Evolutionary conservation across 1,140 invertebrate species (phyloP).

Genomic region (Anagrus nilaparvatae): DNA sequence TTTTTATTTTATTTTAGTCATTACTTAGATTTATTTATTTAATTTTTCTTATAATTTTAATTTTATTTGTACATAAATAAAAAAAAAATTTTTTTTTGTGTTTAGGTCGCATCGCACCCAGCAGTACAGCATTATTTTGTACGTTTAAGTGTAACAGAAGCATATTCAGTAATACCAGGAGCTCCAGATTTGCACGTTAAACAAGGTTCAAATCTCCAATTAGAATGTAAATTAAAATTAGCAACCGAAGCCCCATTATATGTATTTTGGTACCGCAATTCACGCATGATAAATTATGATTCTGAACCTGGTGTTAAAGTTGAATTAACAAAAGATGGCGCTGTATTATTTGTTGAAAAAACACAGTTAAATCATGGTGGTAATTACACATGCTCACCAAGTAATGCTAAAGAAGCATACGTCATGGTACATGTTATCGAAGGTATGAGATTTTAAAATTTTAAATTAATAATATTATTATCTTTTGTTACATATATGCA

Average conservation of each 20-base stretch:
- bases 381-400: constrained; percentile 60
- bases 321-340: constrained; percentile 39
- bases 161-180: constrained; percentile 62
- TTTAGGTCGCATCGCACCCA: constrained; percentile 35
- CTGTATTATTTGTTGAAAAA: constrained; percentile 46
- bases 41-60: not conserved
- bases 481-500: not conserved
- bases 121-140: constrained; percentile 35
- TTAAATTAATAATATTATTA: constrained; percentile 4
- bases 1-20: constrained; percentile 1
- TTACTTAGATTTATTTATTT: not conserved
- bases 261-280: constrained; percentile 72
- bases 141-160: constrained; percentile 46
- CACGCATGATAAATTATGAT: constrained; percentile 65
- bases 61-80: no score
- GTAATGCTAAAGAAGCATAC: constrained; percentile 55
- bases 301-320: constrained; percentile 42
- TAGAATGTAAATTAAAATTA: constrained; percentile 60
- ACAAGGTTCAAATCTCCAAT: constrained; percentile 57
- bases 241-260: constrained; percentile 66
- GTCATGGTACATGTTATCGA: constrained; percentile 59
- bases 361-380: constrained; percentile 49
- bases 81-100: not conserved
- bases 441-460: constrained; percentile 30
- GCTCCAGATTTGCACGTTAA: constrained; percentile 66